Conservation (phyloP, 2,113 vertebrate genomes). For the Indicator maculatus region DNA sequence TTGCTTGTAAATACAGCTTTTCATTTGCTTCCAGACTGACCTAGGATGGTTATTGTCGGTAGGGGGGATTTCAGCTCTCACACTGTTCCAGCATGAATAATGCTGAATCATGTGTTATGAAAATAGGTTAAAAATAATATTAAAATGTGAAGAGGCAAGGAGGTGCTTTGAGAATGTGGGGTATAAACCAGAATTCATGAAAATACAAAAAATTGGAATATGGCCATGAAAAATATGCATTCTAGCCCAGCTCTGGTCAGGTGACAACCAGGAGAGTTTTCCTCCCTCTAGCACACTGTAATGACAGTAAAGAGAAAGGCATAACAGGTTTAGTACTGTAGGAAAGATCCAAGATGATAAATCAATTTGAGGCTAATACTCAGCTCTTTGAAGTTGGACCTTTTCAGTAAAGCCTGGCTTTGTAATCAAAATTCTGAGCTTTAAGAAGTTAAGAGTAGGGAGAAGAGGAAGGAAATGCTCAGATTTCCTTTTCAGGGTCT, state of each 20-base stretch:
- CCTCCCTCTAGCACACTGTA: background rate
- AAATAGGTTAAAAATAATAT: background rate
- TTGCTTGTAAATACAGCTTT: too few species aligned
- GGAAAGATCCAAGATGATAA: constrained; percentile 43
- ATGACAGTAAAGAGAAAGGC: background rate
- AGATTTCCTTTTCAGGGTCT: background rate
- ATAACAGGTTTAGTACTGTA: background rate
- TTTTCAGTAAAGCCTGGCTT: constrained; percentile 17
- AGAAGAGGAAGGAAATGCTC: constrained; percentile 12
- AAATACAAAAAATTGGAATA: constrained; percentile 19
- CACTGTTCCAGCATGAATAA: background rate
- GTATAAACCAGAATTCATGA: constrained; percentile 44
- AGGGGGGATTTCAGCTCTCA: too few species aligned
- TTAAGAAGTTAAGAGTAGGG: background rate
- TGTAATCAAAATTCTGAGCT: background rate
- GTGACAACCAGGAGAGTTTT: constrained; percentile 13
- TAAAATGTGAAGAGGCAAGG: background rate
- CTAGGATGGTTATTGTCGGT: too few species aligned
- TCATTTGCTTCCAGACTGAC: too few species aligned
- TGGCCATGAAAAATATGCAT: constrained; percentile 26
- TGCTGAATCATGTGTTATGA: background rate
- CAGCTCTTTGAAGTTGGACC: constrained; percentile 5
- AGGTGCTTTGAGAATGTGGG: constrained; percentile 10
- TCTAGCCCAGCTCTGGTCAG: background rate
- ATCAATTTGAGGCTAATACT: constrained; percentile 19